These are phyloP conservation scores for Bombus waltoni DNA, from an alignment of 1,140 invertebrate genomes.

Conservation along the genomic window DNA sequence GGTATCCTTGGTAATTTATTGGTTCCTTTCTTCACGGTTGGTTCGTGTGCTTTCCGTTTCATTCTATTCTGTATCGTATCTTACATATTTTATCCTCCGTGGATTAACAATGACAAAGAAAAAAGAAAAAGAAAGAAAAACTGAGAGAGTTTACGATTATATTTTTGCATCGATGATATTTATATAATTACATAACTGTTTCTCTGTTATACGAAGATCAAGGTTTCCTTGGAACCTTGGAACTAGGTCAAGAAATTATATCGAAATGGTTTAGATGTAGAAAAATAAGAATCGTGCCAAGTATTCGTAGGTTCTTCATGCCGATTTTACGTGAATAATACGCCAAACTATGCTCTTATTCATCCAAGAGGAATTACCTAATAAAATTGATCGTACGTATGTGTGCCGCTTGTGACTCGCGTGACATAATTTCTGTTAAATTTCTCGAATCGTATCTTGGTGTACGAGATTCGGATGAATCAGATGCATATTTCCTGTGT, in stretches of 20 bases:
- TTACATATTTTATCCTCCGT: not conserved
- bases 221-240: constrained; percentile 5
- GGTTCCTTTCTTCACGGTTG: not conserved
- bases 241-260: constrained; percentile 11
- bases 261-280: not conserved
- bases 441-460: not conserved
- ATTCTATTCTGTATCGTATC: not conserved
- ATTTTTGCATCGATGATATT: not conserved
- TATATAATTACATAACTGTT: not conserved
- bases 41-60: too few relatives aligned
- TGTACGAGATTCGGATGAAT: not conserved
- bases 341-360: not conserved
- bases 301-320: not conserved
- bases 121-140: not conserved
- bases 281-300: constrained; percentile 11
- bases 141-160: too few relatives aligned
- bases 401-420: not conserved
- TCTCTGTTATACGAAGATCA: not conserved
- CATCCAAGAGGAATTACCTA: not conserved
- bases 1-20: not conserved
- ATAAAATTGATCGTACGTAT: not conserved
- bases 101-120: not conserved
- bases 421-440: not conserved
- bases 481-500: not conserved
- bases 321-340: not conserved